Percentiles rank a stretch among this genome's conserved stretches.
These are phyloP conservation scores for Coreius guichenoti DNA, from an alignment of 2,797 vertebrate species.

Conservation along the genomic window DNA sequence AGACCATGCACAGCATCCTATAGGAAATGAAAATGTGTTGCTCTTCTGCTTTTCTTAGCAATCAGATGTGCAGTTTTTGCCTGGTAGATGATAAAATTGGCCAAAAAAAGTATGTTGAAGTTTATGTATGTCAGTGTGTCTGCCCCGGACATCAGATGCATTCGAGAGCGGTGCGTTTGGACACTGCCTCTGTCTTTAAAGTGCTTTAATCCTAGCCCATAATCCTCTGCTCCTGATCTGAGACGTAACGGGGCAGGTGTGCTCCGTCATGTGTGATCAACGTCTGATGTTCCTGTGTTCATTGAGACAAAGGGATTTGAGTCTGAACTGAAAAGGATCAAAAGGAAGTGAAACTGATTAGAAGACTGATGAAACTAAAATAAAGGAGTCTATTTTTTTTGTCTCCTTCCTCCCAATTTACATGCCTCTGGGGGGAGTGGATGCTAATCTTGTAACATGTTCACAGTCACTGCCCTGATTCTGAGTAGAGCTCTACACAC, in stretches of 20 bases:
- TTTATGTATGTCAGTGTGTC: background rate
- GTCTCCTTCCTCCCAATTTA: background rate
- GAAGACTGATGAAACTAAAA: background rate
- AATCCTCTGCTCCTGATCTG: slow-evolving; percentile 47
- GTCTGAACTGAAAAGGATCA: slow-evolving; percentile 11
- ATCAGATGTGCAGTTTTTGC: background rate
- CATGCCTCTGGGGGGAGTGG: background rate
- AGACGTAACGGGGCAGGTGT: slow-evolving; percentile 41
- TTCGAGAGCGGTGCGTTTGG: background rate
- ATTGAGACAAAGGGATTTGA: slow-evolving; percentile 13
- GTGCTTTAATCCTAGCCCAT: slow-evolving; percentile 38
- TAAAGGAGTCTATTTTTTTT: background rate
- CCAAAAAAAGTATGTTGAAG: background rate
- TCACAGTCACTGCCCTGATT: background rate
- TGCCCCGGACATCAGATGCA: slow-evolving; percentile 4
- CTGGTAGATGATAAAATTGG: background rate
- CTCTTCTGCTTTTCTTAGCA: background rate
- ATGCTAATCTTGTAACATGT: slow-evolving; percentile 29
- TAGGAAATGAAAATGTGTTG: background rate
- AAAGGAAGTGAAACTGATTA: too few relatives aligned
- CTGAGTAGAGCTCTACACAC: background rate
- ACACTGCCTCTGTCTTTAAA: slow-evolving; percentile 36
- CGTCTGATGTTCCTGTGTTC: slow-evolving; percentile 16
- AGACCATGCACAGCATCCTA: background rate
- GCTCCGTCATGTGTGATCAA: slow-evolving; percentile 36